Evolutionary conservation across 2,113 vertebrate species (phyloP), one percentile per base, ranked within the genome.

Genomic region (Papio anubis): DNA sequence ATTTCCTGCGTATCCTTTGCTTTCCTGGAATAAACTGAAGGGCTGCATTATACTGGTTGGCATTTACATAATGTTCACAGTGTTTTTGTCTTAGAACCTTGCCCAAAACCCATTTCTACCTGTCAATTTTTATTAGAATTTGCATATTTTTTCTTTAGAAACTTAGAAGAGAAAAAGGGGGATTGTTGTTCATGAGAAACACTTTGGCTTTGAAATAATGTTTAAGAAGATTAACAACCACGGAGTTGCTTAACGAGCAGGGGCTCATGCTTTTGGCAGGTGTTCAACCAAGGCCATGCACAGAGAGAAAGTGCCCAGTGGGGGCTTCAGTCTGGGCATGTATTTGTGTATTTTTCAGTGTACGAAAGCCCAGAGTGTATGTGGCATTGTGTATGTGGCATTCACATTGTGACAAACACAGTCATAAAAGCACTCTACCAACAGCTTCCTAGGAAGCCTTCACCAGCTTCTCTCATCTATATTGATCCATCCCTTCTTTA

Each of bases 131-230:
- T 91, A 87, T 88, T 78, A 95, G 66, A 94, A 96, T 97, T 96
- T 97, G 95, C 90, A 96, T 96, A 85, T 96, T 92, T 97, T 93
- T 96, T 92, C 96, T 96, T 97, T 70, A 92, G 90, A 88, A 92
- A 96, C 80, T 85, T 66, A 93, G 79, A 85, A 97, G 94, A 90
- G 87, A 23, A 90, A 95, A 87, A 87, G n/a, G 32, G 30, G 70
- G 81, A 85, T 95, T 98, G 96, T 94, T 97, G 81, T 94, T 96
- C 88, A 16, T 20, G 38, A 93, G 66, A 97, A 97, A 95, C 48
- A 40, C 85, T 78, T 97, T 96, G 87, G 78, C 64, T 97, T 64
- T 88, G 70, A 96, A 96, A 73, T 96, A 97, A 84, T 95, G 88
- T 89, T 80, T 95, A 96, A 96, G 97, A 85, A 97, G 80, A 96